Percentiles rank a stretch among this genome's conserved stretches.
Conservation (phyloP, 1,140 invertebrate species). For the Gonioctena quinquepunctata region DNA sequence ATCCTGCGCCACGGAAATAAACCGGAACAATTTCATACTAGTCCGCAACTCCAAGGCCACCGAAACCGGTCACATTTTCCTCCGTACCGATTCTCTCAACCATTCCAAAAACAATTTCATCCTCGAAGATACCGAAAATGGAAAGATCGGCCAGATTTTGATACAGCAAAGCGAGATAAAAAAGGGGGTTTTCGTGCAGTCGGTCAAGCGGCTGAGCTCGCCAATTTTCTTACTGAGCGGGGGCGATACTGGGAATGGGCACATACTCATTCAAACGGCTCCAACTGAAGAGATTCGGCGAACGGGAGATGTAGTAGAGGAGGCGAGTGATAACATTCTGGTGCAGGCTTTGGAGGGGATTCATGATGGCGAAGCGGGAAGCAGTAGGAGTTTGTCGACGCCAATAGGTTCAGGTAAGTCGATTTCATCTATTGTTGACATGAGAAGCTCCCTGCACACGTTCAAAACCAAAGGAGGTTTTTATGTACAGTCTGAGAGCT, state of each 20-base stretch:
- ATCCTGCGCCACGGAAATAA: conserved; percentile 37
- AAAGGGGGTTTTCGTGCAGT: conserved; percentile 49
- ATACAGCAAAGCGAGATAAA: conserved; percentile 50
- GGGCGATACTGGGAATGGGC: conserved; percentile 47
- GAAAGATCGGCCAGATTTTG: conserved; percentile 46
- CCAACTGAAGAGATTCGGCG: conserved; percentile 27
- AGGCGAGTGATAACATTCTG: conserved; percentile 35
- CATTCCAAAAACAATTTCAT: conserved; percentile 35
- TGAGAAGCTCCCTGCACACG: too few relatives aligned
- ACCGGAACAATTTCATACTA: conserved; percentile 50
- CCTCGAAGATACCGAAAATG: conserved; percentile 30
- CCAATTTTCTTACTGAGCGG: conserved; percentile 51
- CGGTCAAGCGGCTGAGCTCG: conserved; percentile 48
- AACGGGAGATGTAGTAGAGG: conserved; percentile 28
- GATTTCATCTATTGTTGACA: too few relatives aligned
- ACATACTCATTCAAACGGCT: conserved; percentile 52
- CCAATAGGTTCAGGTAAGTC: conserved; percentile 49
- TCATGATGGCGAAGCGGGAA: conserved; percentile 37
- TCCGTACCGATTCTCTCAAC: conserved; percentile 40
- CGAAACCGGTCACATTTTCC: conserved; percentile 48
- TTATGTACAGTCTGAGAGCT: too few relatives aligned
- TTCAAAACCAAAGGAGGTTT: too few relatives aligned
- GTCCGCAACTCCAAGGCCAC: conserved; percentile 45
- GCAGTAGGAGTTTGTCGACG: conserved; percentile 36
- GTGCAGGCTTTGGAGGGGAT: conserved; percentile 43